phyloP scores from a whole-genome alignment of 2,797 vertebrate genomes.

The Brachyrhaphis roseni region DNA sequence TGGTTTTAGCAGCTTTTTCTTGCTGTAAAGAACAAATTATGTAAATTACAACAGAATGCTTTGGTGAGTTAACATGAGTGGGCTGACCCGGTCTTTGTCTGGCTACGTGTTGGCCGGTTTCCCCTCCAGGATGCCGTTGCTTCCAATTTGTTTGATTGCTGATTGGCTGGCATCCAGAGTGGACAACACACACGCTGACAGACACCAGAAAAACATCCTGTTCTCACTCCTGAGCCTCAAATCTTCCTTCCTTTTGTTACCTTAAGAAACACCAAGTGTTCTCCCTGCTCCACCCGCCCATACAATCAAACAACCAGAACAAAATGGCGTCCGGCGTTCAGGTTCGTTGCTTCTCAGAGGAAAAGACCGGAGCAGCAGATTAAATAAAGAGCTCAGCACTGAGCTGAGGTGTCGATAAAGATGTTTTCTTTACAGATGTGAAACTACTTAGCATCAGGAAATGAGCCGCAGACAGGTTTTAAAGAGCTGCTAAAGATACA shows the following conservation, averaged over 20 bases:
- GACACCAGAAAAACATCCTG: conserved; percentile 71
- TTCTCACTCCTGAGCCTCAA: conserved; percentile 50
- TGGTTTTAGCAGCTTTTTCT: not conserved
- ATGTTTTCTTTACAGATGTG: conserved; percentile 40
- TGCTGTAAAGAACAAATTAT: not conserved
- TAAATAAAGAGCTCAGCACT: conserved; percentile 8
- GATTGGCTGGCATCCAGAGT: conserved; percentile 67
- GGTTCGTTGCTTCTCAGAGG: not conserved
- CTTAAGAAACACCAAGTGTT: conserved; percentile 25
- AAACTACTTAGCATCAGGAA: conserved; percentile 37
- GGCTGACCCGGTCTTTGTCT: conserved; percentile 23
- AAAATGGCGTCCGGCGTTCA: conserved; percentile 42
- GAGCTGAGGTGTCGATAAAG: conserved; percentile 17
- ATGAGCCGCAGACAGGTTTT: conserved; percentile 11
- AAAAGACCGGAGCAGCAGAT: conserved; percentile 32
- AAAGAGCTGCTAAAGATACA: conserved; percentile 4
- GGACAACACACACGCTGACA: conserved; percentile 27
- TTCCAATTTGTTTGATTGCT: conserved; percentile 67
- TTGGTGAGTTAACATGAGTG: conserved; percentile 1
- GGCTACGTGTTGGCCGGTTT: conserved; percentile 54
- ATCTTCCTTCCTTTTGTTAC: conserved; percentile 55
- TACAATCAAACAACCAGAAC: conserved; percentile 31
- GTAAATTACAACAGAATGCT: not conserved
- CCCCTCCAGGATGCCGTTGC: conserved; percentile 53
- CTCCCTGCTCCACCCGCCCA: not conserved